Conservation (phyloP, 2,113 vertebrate species). For the Tretioscincus oriximinensis region DNA sequence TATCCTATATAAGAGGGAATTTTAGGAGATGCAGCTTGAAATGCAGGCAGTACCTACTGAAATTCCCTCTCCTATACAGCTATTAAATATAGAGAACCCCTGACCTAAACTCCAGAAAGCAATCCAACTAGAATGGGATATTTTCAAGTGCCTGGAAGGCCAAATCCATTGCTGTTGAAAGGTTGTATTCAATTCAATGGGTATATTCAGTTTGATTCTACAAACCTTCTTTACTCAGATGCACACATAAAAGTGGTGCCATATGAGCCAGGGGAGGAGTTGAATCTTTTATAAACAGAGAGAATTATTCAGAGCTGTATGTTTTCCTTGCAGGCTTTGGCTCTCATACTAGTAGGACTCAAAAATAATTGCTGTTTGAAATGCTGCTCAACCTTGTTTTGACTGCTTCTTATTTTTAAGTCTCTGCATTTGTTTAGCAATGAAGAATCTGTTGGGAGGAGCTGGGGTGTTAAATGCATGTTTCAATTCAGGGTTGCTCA, state of each 20-base stretch:
- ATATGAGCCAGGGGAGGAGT: neutral
- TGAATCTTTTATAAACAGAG: neutral
- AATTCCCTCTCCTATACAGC: too few species aligned
- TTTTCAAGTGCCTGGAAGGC: neutral
- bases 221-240: neutral
- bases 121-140: neutral
- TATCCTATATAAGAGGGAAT: too few species aligned
- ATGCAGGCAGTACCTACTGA: too few species aligned
- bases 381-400: neutral
- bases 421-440: constrained; percentile 3
- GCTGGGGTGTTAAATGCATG: neutral
- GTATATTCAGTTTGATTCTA: neutral
- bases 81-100: too few species aligned
- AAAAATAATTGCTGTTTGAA: constrained; percentile 18
- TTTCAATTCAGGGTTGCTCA: neutral
- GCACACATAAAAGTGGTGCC: neutral
- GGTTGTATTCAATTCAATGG: neutral
- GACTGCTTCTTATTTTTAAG: neutral
- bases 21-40: too few species aligned
- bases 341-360: neutral
- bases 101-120: too few species aligned
- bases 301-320: neutral
- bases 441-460: neutral
- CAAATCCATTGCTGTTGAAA: neutral
- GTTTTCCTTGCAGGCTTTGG: neutral